These are phyloP conservation scores for Saxidomus purpurata DNA, from an alignment of 1,140 invertebrate species.

Conservation along the genomic window DNA sequence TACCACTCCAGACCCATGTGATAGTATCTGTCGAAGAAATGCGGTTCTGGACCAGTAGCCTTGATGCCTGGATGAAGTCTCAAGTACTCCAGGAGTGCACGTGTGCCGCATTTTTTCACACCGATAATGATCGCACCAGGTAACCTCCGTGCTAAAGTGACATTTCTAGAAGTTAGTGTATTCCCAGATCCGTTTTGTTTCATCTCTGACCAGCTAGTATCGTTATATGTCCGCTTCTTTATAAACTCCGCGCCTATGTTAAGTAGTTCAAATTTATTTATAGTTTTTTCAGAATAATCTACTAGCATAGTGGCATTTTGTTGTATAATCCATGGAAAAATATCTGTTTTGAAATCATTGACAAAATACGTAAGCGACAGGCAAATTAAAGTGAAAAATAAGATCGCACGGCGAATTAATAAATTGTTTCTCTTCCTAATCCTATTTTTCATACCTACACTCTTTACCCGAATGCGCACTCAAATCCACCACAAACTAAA, in stretches of 20 bases:
- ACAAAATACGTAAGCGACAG: background rate
- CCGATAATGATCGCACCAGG: slow-evolving; percentile 84
- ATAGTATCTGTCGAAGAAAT: slow-evolving; percentile 86
- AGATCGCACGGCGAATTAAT: background rate
- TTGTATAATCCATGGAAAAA: background rate
- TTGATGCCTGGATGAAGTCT: slow-evolving; percentile 84
- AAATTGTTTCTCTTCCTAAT: background rate
- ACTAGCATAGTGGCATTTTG: background rate
- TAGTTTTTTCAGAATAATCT: too few relatives aligned
- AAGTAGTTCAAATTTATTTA: background rate
- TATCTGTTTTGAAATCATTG: background rate
- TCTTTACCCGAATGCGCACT: background rate
- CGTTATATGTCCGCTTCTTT: background rate
- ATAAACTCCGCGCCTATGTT: background rate
- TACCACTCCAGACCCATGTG: slow-evolving; percentile 86
- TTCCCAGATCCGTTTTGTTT: background rate
- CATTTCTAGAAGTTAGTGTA: background rate
- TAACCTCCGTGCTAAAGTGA: slow-evolving; percentile 24
- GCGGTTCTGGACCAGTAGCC: slow-evolving; percentile 79
- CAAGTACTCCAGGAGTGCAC: slow-evolving; percentile 86
- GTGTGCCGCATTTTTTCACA: slow-evolving; percentile 86
- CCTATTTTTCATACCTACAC: background rate
- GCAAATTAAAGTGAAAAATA: background rate
- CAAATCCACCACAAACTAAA: background rate
- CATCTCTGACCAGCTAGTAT: too few relatives aligned